Percentiles rank a stretch among this genome's conserved stretches.
phyloP scores from a whole-genome alignment of 1,140 invertebrate genomes.

The Proales similis region DNA sequence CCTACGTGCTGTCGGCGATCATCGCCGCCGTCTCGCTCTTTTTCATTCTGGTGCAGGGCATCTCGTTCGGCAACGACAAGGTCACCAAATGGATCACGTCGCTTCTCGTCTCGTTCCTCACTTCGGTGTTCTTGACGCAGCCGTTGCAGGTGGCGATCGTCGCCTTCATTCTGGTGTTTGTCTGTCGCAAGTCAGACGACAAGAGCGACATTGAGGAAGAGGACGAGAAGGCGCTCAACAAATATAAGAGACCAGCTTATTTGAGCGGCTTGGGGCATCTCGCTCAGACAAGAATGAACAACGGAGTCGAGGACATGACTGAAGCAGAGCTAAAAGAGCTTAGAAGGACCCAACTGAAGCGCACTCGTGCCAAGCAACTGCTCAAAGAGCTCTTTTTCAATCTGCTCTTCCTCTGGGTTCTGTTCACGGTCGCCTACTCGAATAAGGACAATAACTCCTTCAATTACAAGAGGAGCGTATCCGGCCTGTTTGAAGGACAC shows the following conservation, averaged over 20 bases:
- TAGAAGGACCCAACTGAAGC: constrained; percentile 44
- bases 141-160: constrained; percentile 23
- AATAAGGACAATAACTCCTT: background rate
- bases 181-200: constrained; percentile 29
- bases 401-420: constrained; percentile 13
- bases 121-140: constrained; percentile 13
- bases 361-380: constrained; percentile 40
- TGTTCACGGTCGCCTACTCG: constrained; percentile 18
- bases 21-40: constrained; percentile 4
- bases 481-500: background rate
- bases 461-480: constrained; percentile 48
- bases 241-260: too few species aligned
- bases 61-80: constrained; percentile 20
- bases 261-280: too few species aligned
- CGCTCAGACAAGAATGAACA: too few species aligned
- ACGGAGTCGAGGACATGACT: too few species aligned
- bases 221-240: constrained; percentile 50
- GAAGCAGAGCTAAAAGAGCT: constrained; percentile 36
- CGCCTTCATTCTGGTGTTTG: constrained; percentile 15
- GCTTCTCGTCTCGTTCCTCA: background rate
- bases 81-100: constrained; percentile 24
- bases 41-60: constrained; percentile 13
- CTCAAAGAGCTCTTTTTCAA: constrained; percentile 49
- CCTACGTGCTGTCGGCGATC: background rate
- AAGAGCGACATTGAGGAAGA: constrained; percentile 48